A percentile compares a stretch with the other conserved stretches of the same genome.
These are phyloP conservation scores for Epinephelus cyanopodus DNA, from an alignment of 2,113 vertebrate species.

Conservation along the genomic window DNA sequence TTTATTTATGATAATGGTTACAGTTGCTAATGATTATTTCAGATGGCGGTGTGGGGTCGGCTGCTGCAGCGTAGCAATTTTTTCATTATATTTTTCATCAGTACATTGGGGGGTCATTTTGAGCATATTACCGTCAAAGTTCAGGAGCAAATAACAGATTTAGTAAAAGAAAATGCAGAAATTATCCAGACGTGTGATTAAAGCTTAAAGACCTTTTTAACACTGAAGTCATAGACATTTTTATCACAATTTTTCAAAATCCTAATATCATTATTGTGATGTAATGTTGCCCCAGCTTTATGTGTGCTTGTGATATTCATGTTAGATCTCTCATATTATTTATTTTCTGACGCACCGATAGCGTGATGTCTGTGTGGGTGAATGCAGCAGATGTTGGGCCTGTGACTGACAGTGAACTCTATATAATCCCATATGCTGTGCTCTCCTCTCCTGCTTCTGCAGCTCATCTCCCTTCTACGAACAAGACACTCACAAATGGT, in stretches of 20 bases:
- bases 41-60: too few relatives aligned
- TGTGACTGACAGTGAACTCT: too few relatives aligned
- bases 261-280: neutral
- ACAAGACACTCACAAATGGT: neutral
- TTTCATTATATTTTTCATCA: too few relatives aligned
- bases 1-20: too few relatives aligned
- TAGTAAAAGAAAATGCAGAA: neutral
- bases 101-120: too few relatives aligned
- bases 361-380: constrained; percentile 16
- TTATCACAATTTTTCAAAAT: neutral
- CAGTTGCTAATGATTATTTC: too few relatives aligned
- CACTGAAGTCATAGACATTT: too few relatives aligned
- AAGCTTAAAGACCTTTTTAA: neutral
- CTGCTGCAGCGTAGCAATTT: too few relatives aligned
- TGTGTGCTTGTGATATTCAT: neutral
- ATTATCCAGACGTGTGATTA: neutral
- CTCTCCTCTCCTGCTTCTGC: constrained; percentile 3
- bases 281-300: neutral
- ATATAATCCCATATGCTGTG: constrained; percentile 21
- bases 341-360: neutral
- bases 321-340: too few relatives aligned
- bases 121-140: neutral
- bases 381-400: constrained; percentile 36
- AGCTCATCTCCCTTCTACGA: neutral
- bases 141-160: neutral